These are phyloP conservation scores for Spondyliosoma cantharus DNA, from an alignment of 2,797 vertebrate species.

Conservation along the genomic window DNA sequence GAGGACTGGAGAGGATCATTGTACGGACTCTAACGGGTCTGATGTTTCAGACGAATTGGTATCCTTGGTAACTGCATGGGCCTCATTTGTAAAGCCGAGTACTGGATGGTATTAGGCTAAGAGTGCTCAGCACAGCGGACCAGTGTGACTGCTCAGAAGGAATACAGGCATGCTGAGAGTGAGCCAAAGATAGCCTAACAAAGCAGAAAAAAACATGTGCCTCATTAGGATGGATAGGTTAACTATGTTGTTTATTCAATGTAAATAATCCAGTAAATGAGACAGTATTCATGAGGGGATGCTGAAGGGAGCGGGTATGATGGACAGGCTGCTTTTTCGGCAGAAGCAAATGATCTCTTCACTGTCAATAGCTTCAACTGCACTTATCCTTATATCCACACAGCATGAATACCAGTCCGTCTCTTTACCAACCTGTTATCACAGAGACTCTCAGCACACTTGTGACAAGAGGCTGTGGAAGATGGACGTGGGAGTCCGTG, in stretches of 20 bases:
- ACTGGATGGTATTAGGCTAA: constrained; percentile 73
- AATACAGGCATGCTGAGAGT: constrained; percentile 39
- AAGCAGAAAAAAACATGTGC: constrained; percentile 28
- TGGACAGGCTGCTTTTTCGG: constrained; percentile 32
- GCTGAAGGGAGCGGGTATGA: constrained; percentile 23
- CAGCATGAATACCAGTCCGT: not conserved
- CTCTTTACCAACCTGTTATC: constrained; percentile 35
- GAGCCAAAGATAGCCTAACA: constrained; percentile 19
- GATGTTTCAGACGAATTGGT: constrained; percentile 80
- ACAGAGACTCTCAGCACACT: constrained; percentile 14
- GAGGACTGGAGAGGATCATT: constrained; percentile 68
- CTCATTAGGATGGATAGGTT: constrained; percentile 43
- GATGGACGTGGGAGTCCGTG: constrained; percentile 38
- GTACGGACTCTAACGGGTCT: constrained; percentile 71
- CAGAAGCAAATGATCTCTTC: constrained; percentile 44
- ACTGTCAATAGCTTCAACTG: constrained; percentile 36
- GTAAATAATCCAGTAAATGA: constrained; percentile 44
- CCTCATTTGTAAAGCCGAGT: constrained; percentile 82
- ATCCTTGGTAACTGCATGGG: constrained; percentile 85
- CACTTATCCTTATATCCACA: constrained; percentile 39
- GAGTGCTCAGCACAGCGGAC: constrained; percentile 51
- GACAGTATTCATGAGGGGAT: constrained; percentile 12
- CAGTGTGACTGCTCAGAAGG: constrained; percentile 47
- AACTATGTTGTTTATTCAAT: constrained; percentile 30
- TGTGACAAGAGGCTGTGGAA: constrained; percentile 51